phyloP scores from a whole-genome alignment of 2,888 invertebrate genomes.

The Tyria jacobaeae region DNA sequence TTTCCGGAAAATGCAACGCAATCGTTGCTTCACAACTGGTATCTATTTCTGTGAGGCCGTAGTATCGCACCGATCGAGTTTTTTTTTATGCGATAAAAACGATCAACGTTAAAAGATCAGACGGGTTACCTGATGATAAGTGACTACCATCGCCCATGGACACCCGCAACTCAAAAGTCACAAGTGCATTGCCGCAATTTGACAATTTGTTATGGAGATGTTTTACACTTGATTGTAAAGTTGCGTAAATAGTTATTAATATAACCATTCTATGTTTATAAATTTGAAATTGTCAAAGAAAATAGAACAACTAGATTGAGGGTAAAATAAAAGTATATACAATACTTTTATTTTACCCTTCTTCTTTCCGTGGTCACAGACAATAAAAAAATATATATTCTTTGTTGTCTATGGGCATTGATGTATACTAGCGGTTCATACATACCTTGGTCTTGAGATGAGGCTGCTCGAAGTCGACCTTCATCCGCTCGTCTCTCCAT shows the following conservation, averaged over 20 bases:
- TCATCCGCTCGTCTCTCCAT: conserved; percentile 81
- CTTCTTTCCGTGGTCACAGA: too few relatives aligned
- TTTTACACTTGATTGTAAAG: background rate
- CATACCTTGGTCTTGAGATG: conserved; percentile 76
- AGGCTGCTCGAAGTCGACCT: conserved; percentile 68
- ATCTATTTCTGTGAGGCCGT: too few relatives aligned
- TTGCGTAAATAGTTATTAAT: background rate
- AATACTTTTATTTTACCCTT: background rate
- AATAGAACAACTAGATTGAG: conserved; percentile 1
- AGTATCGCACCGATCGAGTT: too few relatives aligned
- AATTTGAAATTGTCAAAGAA: background rate
- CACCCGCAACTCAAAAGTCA: too few relatives aligned
- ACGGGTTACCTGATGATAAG: too few relatives aligned
- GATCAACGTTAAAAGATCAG: too few relatives aligned
- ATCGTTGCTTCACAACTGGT: too few relatives aligned
- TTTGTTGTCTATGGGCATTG: background rate
- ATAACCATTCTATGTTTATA: background rate
- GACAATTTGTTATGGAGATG: background rate
- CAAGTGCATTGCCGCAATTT: too few relatives aligned
- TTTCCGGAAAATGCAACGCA: too few relatives aligned
- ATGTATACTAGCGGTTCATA: conserved; percentile 13
- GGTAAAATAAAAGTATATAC: background rate
- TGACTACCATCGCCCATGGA: too few relatives aligned
- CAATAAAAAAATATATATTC: too few relatives aligned
- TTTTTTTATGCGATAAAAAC: too few relatives aligned